A percentile compares a stretch with the other conserved stretches of the same genome.
Evolutionary conservation across 2,113 vertebrate genomes (phyloP).

Genomic region (Platanista minor): DNA sequence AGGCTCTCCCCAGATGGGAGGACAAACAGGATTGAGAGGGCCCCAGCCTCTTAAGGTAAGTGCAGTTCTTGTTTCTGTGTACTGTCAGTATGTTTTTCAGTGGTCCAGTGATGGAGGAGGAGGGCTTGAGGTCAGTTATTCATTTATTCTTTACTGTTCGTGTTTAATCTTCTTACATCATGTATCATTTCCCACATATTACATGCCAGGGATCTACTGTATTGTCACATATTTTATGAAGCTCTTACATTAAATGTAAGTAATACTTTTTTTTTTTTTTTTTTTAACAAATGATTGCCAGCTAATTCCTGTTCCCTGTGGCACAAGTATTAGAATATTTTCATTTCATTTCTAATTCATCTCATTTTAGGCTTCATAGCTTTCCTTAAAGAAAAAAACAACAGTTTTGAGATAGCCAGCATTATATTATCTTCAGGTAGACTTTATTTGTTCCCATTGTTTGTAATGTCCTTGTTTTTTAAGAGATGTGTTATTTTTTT

Average conservation of each 20-base stretch:
- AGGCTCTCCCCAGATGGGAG: conserved; percentile 87
- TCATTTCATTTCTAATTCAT: background rate
- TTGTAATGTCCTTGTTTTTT: background rate
- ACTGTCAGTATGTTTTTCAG: background rate
- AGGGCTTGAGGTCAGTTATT: conserved; percentile 82
- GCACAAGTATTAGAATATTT: background rate
- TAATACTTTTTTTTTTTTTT: background rate
- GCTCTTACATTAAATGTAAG: background rate
- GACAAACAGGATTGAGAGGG: conserved; percentile 88
- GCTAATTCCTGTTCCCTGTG: background rate
- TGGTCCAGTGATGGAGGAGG: background rate
- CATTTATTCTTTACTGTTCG: background rate
- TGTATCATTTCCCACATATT: background rate
- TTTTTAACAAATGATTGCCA: background rate
- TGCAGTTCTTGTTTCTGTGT: background rate
- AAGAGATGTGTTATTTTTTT: background rate
- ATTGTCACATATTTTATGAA: background rate
- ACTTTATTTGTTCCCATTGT: background rate
- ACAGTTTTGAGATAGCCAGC: background rate
- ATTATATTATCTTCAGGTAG: background rate
- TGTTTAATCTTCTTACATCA: background rate
- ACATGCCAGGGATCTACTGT: background rate
- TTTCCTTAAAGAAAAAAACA: background rate
- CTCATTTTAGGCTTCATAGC: background rate
- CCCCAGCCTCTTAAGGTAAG: conserved; percentile 87